Evolutionary conservation across 2,888 invertebrate genomes (phyloP), one percentile per base, ranked within the genome.

Genomic region (Colletes collaris): DNA sequence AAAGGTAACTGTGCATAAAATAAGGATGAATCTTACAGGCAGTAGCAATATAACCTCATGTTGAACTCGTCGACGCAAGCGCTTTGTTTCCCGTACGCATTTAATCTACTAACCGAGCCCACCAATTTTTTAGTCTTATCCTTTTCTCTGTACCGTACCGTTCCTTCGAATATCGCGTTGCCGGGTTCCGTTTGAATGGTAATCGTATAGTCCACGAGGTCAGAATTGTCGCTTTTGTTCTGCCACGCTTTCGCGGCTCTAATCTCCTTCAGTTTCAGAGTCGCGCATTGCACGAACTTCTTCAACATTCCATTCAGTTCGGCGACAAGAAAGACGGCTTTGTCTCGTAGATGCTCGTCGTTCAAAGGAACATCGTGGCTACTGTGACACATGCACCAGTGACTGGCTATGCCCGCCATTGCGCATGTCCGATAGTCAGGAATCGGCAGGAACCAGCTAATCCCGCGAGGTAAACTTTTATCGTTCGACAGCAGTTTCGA

Each of bases 381-480:
- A 75, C 95, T 95, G 89, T 97, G 96, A 86, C 98, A 98, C 35
- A 97, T 97, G 92, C 98, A 98, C 96, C 97, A 98, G 91, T 98
- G 97, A 40, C 96, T 95, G 0, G 96, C 95, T 76, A 99, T 97
- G 0, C 94, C 95, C 0, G 98, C 98, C 78, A 94, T 93, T 65
- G 95, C 94, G 90, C 98, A 99, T 0, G 96, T 97, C 59, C 98
- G 94, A 71, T 95, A 94, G 53, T 91, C 92, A 0, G 97, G 96
- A 77, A 98, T 94, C 0, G 95, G 95, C 37, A 96, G 92, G 91
- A 98, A 98, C 63, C 97, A 94, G 92, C 98, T 98, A 7, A 96
- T 95, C 3, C 96, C 96, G 67, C 95, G 94, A 0, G 92, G 88
- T 3, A 85, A 8, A 2, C 27, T 60, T 4, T 86, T 79, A 0